Evolutionary conservation across 1,140 invertebrate genomes (phyloP).

Genomic region (Meteorus sp.): DNA sequence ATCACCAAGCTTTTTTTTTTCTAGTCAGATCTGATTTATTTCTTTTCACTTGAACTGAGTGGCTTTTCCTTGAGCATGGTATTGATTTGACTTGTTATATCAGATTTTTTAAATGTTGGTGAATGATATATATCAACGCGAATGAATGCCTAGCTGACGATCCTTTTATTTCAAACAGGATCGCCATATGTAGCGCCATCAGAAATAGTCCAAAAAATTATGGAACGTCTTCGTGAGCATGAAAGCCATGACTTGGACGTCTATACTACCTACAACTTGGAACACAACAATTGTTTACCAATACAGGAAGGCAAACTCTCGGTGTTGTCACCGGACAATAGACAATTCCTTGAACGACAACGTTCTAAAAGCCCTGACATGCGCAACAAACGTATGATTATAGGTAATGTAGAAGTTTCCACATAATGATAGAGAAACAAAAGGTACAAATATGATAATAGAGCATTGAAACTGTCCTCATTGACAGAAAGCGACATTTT

Average conservation of each 20-base stretch:
- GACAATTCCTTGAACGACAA: slow-evolving; percentile 60
- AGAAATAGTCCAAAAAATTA: slow-evolving; percentile 64
- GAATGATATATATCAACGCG: no score
- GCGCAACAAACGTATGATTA: slow-evolving; percentile 57
- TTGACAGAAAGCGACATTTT: neutral
- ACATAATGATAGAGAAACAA: neutral
- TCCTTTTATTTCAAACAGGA: slow-evolving; percentile 41
- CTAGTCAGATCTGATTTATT: no score
- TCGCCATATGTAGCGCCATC: slow-evolving; percentile 61
- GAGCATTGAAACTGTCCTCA: neutral
- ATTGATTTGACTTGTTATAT: neutral
- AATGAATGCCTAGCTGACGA: no score
- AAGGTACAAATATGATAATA: neutral
- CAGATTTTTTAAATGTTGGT: slow-evolving; percentile 1
- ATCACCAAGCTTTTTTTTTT: no score
- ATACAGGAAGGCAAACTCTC: slow-evolving; percentile 42
- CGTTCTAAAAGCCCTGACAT: slow-evolving; percentile 57
- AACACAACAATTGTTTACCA: slow-evolving; percentile 30
- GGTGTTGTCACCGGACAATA: slow-evolving; percentile 61
- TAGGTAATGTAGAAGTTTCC: slow-evolving; percentile 40
- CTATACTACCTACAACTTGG: slow-evolving; percentile 31
- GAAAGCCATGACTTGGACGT: slow-evolving; percentile 53
- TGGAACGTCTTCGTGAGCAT: slow-evolving; percentile 62
- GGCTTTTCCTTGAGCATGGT: neutral
- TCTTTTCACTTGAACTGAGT: no score